Percentiles rank a stretch among this genome's conserved stretches.
Evolutionary conservation across 2,888 invertebrate genomes (phyloP).

Genomic region (Apeira syringaria): DNA sequence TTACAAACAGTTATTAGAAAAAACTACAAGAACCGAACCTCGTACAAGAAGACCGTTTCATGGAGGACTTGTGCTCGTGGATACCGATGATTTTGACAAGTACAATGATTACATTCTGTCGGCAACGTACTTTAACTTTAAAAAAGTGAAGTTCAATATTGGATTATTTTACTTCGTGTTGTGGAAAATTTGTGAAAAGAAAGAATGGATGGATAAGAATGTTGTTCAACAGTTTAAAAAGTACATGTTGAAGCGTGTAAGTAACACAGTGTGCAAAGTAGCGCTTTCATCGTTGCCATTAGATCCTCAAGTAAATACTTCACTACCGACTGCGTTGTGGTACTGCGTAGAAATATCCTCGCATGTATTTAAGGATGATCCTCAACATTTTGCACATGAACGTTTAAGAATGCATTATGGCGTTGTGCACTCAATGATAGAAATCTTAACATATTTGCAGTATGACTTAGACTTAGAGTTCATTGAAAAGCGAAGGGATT

Average conservation of each 20-base stretch:
- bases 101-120: conserved; percentile 54
- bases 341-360: conserved; percentile 49
- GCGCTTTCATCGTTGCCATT: conserved; percentile 47
- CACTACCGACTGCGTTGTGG: conserved; percentile 46
- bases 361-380: conserved; percentile 42
- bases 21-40: conserved; percentile 40
- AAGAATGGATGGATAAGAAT: conserved; percentile 53
- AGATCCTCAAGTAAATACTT: conserved; percentile 39
- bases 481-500: conserved; percentile 37
- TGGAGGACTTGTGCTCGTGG: conserved; percentile 47
- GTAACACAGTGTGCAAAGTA: conserved; percentile 40
- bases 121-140: conserved; percentile 47
- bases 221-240: conserved; percentile 45
- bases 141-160: conserved; percentile 45
- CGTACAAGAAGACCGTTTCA: conserved; percentile 44
- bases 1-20: conserved; percentile 44
- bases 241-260: conserved; percentile 43
- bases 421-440: conserved; percentile 41
- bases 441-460: conserved; percentile 40
- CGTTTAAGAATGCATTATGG: conserved; percentile 40
- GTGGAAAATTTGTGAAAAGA: conserved; percentile 51
- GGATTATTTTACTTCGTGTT: conserved; percentile 49
- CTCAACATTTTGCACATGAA: conserved; percentile 37
- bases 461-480: conserved; percentile 38
- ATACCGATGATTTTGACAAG: conserved; percentile 44